Evolutionary conservation across 2,797 vertebrate genomes (phyloP), one percentile per base, ranked within the genome.

Genomic region (Clarias pachynema): DNA sequence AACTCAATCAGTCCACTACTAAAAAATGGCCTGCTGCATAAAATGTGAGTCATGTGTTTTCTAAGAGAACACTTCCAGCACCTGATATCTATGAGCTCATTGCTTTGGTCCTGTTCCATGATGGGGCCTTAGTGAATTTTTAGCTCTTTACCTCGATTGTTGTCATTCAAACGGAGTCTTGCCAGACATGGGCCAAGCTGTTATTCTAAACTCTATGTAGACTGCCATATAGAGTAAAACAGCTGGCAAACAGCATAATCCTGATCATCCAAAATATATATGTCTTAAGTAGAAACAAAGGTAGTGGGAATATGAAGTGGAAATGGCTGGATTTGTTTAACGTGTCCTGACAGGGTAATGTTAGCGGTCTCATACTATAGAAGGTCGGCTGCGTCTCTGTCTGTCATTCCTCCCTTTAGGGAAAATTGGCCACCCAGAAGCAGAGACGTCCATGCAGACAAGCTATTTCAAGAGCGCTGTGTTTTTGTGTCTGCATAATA

Each of bases 41-140:
- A 84, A 73, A 12, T 26, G 73, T 29, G 49, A 81, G 60, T 37
- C 37, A 16, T 84, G 6, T 82, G 84, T 79, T 86, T 82, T 83
- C 79, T 79, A 80, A 83, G 78, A 74, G 69, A 83, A 87, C 29
- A 31, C 75, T 82, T 74, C 74, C 60, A 59, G 70, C 62, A 40
- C 53, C 84, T 79, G 85, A 85, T 78, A 66, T 69, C 70, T 79
- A 82, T 89, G 88, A 89, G 85, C 56, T 89, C 88, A 89, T 82
- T 34, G 82, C 63, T 82, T 79, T 86, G 89, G 85, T 86, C 56
- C 57, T 16, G 9, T 74, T 77, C 73, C 86, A 84, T 60, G 16
- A 53, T 63, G 75, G 59, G 78, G 75, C 85, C 40, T 79, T 75
- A 37, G 34, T 85, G 68, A 73, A 84, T 62, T 62, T 70, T 22